phyloP scores from a whole-genome alignment of 2,113 vertebrate genomes.

The Nipponia nippon region DNA sequence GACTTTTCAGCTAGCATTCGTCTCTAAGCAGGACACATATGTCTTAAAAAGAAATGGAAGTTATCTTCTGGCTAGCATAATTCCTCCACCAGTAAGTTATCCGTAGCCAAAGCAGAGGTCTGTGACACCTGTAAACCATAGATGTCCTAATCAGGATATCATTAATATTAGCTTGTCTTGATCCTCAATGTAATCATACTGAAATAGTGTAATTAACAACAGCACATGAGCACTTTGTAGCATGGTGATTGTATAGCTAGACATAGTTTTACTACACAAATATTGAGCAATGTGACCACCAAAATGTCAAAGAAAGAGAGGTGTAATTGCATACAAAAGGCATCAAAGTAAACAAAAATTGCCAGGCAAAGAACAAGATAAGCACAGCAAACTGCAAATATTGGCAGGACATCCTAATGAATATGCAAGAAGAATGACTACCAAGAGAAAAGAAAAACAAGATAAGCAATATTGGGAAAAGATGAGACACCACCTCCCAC shows the following conservation, averaged over 20 bases:
- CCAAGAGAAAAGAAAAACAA: background rate
- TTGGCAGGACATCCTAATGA: background rate
- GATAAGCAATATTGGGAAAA: background rate
- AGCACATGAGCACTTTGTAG: background rate
- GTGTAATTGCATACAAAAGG: background rate
- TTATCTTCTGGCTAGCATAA: background rate
- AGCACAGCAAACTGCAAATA: background rate
- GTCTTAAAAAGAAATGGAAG: background rate
- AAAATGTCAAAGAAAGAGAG: background rate
- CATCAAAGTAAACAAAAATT: background rate
- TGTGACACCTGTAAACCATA: background rate
- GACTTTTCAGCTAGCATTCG: background rate
- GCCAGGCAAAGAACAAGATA: background rate
- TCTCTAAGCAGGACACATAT: background rate
- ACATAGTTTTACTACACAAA: background rate
- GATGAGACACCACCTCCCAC: background rate
- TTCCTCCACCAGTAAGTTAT: background rate
- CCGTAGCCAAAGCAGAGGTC: background rate
- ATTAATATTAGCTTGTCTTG: background rate
- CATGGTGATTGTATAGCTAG: background rate
- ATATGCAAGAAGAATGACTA: background rate
- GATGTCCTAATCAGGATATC: background rate
- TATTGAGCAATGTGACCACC: background rate
- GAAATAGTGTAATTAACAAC: background rate
- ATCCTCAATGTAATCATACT: background rate